Conservation (phyloP, 2,888 invertebrate genomes). For the Bhutanitis thaidina region DNA sequence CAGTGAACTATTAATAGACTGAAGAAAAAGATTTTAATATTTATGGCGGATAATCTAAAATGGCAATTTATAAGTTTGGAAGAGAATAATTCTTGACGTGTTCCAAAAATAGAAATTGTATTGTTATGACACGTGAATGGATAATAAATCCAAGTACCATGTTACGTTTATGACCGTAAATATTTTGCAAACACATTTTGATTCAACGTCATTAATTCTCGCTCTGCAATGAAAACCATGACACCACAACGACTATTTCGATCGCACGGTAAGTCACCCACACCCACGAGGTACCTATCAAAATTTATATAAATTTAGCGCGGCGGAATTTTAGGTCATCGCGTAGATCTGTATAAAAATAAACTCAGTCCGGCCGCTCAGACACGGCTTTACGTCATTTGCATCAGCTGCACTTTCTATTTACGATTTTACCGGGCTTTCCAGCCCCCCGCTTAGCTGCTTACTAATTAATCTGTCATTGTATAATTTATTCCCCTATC, state of each 20-base stretch:
- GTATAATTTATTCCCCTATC: too few relatives aligned
- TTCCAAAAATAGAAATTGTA: too few relatives aligned
- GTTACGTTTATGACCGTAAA: too few relatives aligned
- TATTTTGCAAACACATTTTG: not conserved
- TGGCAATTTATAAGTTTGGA: too few relatives aligned
- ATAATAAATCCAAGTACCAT: too few relatives aligned
- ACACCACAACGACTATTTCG: slow-evolving; percentile 4
- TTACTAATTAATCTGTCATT: too few relatives aligned
- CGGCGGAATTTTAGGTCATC: slow-evolving; percentile 45
- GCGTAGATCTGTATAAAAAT: slow-evolving; percentile 48
- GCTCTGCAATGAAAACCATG: not conserved
- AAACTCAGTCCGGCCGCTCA: slow-evolving; percentile 30
- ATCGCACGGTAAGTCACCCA: slow-evolving; percentile 1
- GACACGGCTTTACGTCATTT: slow-evolving; percentile 50
- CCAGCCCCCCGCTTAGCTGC: not conserved
- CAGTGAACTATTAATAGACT: too few relatives aligned
- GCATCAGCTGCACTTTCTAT: slow-evolving; percentile 64
- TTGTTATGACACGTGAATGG: too few relatives aligned
- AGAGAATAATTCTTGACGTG: too few relatives aligned
- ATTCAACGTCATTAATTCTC: not conserved
- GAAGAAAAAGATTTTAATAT: too few relatives aligned
- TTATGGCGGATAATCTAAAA: too few relatives aligned
- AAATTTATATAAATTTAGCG: slow-evolving; percentile 51
- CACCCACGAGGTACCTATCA: slow-evolving; percentile 9
- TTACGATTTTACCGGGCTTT: slow-evolving; percentile 35